Conservation (phyloP, 64 coral and sea anemone genomes). For the Pocillopora damicornis region DNA sequence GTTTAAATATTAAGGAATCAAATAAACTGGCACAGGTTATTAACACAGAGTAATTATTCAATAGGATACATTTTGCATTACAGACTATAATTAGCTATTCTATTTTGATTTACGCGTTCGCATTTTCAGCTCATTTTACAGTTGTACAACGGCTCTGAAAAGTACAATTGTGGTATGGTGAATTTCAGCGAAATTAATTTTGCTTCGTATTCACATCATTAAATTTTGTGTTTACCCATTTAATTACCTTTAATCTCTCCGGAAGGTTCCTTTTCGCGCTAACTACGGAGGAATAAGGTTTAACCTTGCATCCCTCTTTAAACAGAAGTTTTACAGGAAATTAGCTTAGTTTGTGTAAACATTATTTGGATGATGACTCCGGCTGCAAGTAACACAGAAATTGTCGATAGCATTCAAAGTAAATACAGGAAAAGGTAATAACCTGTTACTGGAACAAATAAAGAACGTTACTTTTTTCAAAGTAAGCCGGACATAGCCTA, state of each 20-base stretch:
- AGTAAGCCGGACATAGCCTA: background rate
- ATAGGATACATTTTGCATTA: constrained; percentile 6
- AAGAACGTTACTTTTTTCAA: constrained; percentile 4
- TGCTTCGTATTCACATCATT: constrained; percentile 13
- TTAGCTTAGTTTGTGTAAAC: constrained; percentile 61
- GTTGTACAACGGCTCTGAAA: background rate
- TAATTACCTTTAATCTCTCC: constrained; percentile 77
- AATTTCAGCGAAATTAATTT: constrained; percentile 35
- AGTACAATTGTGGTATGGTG: background rate
- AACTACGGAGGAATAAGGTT: constrained; percentile 63
- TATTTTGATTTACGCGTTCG: background rate
- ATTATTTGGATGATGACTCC: constrained; percentile 18
- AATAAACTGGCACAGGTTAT: constrained; percentile 44
- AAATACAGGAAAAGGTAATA: constrained; percentile 37
- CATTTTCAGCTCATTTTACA: background rate
- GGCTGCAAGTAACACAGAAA: constrained; percentile 35
- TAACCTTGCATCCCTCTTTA: constrained; percentile 44
- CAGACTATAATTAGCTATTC: constrained; percentile 3
- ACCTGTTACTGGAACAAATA: constrained; percentile 3
- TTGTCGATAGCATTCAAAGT: constrained; percentile 24
- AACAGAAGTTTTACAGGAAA: constrained; percentile 61
- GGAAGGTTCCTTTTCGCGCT: constrained; percentile 63
- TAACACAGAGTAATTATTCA: constrained; percentile 30
- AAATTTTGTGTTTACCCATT: constrained; percentile 53
- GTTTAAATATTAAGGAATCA: constrained; percentile 57